These are phyloP conservation scores for Machaerirhynchus nigripectus DNA, from an alignment of 2,113 vertebrate genomes.

Conservation along the genomic window DNA sequence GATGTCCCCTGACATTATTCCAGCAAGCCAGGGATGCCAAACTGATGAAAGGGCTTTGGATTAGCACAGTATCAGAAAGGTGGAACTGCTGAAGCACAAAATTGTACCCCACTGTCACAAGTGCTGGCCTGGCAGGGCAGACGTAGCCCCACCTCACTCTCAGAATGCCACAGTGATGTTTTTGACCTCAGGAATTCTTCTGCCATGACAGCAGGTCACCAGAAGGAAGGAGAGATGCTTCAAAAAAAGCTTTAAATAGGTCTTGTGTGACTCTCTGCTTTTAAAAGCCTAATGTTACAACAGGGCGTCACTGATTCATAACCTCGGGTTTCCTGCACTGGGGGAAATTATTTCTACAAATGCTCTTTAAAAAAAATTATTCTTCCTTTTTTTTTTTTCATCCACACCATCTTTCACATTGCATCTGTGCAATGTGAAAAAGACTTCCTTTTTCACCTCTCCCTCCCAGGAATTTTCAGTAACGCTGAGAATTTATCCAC, in stretches of 20 bases:
- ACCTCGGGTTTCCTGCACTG: not conserved
- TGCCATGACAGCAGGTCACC: not conserved
- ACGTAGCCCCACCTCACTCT: not conserved
- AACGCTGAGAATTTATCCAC: not conserved
- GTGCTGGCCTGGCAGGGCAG: not conserved
- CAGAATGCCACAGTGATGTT: not conserved
- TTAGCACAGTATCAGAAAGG: not conserved
- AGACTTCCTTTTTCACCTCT: not conserved
- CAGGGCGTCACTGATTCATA: not conserved
- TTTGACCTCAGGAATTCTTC: not conserved
- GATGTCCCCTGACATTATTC: not conserved
- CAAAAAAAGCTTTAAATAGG: not conserved
- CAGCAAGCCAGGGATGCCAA: not conserved
- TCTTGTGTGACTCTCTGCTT: not conserved
- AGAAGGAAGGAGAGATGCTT: not conserved
- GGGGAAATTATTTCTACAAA: not conserved
- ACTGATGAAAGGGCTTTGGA: not conserved
- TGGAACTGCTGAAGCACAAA: not conserved
- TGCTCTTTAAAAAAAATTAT: rapidly evolving
- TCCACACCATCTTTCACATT: not conserved
- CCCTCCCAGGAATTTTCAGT: not conserved
- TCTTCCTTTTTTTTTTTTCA: not conserved
- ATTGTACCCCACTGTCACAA: not conserved
- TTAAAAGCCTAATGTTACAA: not conserved
- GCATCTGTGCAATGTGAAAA: not conserved